Base-by-base conservation (phyloP, 2,888 invertebrate species). In the Notodonta ziczac region DNA sequence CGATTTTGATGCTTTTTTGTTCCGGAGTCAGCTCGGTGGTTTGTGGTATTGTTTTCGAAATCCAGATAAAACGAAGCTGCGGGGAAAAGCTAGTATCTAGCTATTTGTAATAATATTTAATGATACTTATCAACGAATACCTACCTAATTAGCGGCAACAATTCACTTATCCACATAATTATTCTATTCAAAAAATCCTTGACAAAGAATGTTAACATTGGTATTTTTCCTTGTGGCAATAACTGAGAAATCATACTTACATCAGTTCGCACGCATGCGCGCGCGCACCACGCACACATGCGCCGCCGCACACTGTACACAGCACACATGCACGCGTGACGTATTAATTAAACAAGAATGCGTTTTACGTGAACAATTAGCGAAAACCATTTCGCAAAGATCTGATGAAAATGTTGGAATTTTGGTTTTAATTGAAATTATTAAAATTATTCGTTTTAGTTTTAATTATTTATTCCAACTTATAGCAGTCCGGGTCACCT, bases 291-390 rank as follows among this genome's bases (percentile, higher is more conserved):
- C 66, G 2, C 57, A 39, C 63, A 59, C 66, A 63, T 56, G 51
- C 60, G 51, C 40, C 24, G 32, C 13, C 48, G 48, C 51, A 48
- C 40, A 1, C 42, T n/a, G 58, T 56, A 60, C 56, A 51, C 58
- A 61, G 42, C 53, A 59, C 60, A 63, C 54, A 52, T 52, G 42
- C 69, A 72, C 10, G 32, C 52, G 12, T 12, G 32, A 78, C 71
- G 72, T 70, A 70, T 70, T 70, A 80, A 82, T 81, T 82, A 81
- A 69, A 61, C 58, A 68, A 72, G 77, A 76, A 80, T 77, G 78
- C 72, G 72, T 78, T 76, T 75, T 75, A 74, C 72, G 46, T 10
- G 48, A 40, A 64, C 63, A 69, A 63, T 75, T 74, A 72, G 65
- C 69, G 65, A 71, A 71, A 68, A 62, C 65, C 57, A 62, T 74